Conservation (phyloP, 1,140 invertebrate species). For the Medauroidea extradentata region DNA sequence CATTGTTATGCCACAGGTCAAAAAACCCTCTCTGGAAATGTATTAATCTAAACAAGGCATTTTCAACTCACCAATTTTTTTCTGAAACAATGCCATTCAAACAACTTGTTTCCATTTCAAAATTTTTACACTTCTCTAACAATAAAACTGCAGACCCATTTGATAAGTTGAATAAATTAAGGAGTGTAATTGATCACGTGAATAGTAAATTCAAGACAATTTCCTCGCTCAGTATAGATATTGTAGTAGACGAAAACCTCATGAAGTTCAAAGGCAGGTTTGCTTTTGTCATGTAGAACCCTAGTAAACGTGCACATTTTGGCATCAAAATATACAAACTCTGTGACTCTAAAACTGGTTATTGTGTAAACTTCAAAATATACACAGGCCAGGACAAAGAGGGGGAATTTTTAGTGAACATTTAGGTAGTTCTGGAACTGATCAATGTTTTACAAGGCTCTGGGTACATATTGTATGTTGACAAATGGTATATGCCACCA, state of each 20-base stretch:
- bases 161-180: background rate
- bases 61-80: background rate
- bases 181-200: background rate
- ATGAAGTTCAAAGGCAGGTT: slow-evolving; percentile 1
- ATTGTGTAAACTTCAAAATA: slow-evolving; percentile 15
- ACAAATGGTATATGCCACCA: background rate
- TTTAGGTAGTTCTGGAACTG: background rate
- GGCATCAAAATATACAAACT: slow-evolving; percentile 18
- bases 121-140: background rate
- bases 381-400: slow-evolving; percentile 8
- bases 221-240: background rate
- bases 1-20: no score
- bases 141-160: background rate
- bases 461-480: background rate
- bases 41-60: background rate
- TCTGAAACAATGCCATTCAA: background rate
- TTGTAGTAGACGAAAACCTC: background rate
- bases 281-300: background rate
- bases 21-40: background rate
- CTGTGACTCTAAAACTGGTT: slow-evolving; percentile 13
- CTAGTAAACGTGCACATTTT: slow-evolving; percentile 6
- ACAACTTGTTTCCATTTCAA: background rate
- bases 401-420: slow-evolving; percentile 1
- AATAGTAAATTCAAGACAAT: background rate
- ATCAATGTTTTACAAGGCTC: background rate